Evolutionary conservation across 2,113 vertebrate species (phyloP).

Genomic region (Pristiophorus japonicus): DNA sequence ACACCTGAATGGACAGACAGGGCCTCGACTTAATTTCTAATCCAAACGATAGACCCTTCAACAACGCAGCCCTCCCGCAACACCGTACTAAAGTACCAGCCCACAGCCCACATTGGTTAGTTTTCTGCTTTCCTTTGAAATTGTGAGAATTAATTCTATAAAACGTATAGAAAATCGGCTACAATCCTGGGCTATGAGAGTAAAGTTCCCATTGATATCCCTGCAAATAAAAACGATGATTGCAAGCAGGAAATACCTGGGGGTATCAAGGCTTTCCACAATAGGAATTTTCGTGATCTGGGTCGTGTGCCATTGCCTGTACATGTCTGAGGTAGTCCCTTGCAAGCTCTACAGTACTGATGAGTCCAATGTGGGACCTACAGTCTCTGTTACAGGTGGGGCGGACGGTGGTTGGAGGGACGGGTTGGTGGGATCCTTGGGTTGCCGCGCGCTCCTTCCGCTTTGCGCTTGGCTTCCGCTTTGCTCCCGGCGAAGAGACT

Average conservation of each 20-base stretch:
- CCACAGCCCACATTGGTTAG: no score
- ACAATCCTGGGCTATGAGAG: background rate
- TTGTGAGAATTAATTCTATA: background rate
- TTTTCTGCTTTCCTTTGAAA: background rate
- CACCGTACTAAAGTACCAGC: background rate
- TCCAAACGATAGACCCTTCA: background rate
- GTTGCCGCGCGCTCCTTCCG: no score
- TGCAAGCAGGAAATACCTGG: no score
- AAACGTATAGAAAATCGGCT: background rate
- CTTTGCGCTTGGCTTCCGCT: no score
- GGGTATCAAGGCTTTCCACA: background rate
- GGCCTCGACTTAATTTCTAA: background rate
- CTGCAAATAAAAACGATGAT: background rate
- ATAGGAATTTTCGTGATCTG: background rate
- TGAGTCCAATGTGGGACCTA: no score
- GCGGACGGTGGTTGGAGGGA: no score
- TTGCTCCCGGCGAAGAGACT: no score
- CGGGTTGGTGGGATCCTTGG: no score
- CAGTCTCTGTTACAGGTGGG: no score
- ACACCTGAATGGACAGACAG: background rate
- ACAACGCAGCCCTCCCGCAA: background rate
- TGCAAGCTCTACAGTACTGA: no score
- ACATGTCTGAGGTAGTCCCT: no score
- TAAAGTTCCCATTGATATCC: background rate
- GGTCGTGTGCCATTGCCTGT: background rate